phyloP scores from a whole-genome alignment of 2,888 invertebrate genomes.

The Iphiclides podalirius region DNA sequence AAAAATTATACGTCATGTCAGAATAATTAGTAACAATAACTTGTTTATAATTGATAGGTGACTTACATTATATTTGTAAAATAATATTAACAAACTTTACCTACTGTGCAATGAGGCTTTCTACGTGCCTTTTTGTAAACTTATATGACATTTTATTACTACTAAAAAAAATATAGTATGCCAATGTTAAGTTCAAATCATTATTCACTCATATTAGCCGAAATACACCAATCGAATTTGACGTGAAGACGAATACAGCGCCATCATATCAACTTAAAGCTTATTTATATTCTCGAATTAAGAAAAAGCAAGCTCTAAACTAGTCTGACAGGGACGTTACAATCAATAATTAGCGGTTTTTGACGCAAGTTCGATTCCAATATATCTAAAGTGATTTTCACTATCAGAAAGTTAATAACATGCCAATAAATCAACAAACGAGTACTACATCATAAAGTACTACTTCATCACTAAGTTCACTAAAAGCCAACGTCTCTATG shows the following conservation, averaged over 20 bases:
- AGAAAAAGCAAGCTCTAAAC: conserved; percentile 31
- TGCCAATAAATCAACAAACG: no score
- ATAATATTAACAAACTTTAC: no score
- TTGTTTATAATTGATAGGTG: no score
- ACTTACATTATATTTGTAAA: no score
- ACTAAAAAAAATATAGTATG: conserved; percentile 25
- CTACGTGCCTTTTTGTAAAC: conserved; percentile 20
- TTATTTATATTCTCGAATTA: conserved; percentile 35
- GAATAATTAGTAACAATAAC: no score
- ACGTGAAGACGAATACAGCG: conserved; percentile 30
- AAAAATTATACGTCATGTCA: no score
- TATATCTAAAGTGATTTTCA: conserved; percentile 3
- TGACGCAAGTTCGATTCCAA: conserved; percentile 4
- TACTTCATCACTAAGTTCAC: no score
- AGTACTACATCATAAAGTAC: no score
- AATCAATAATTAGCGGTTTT: conserved; percentile 27
- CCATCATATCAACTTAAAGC: conserved; percentile 31
- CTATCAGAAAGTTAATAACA: not conserved
- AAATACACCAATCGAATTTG: conserved; percentile 32
- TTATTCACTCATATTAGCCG: conserved; percentile 29
- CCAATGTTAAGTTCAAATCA: conserved; percentile 31
- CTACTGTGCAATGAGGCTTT: conserved; percentile 13
- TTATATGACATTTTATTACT: conserved; percentile 28
- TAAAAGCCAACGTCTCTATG: no score
- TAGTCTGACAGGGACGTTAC: conserved; percentile 35